Evolutionary conservation across 2,888 invertebrate species (phyloP).

Genomic region (Aspidiotus rigidus): DNA sequence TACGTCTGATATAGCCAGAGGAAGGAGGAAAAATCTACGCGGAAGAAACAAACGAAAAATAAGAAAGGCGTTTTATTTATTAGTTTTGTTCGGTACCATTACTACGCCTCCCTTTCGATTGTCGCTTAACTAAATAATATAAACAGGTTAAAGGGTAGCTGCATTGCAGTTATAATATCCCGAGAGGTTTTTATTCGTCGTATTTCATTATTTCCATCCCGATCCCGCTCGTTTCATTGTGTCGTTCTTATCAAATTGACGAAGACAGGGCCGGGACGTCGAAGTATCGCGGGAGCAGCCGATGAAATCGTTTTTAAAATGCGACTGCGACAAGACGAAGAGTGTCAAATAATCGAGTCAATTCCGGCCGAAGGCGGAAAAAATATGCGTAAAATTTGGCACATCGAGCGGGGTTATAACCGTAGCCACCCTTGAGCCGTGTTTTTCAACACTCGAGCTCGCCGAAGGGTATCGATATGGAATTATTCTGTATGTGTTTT

Average conservation of each 20-base stretch:
- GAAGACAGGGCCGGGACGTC: not conserved
- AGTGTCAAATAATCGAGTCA: slow-evolving; percentile 34
- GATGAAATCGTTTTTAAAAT: slow-evolving; percentile 30
- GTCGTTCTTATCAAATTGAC: slow-evolving; percentile 24
- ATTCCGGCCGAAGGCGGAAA: slow-evolving; percentile 28
- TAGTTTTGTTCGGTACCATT: slow-evolving; percentile 29
- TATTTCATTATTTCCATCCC: slow-evolving; percentile 29
- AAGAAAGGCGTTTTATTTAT: slow-evolving; percentile 30
- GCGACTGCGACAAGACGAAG: slow-evolving; percentile 26
- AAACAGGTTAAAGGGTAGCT: slow-evolving; percentile 34
- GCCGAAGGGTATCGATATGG: slow-evolving; percentile 4
- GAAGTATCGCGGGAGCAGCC: not conserved
- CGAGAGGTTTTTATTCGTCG: slow-evolving; percentile 33
- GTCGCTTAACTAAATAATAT: slow-evolving; percentile 33
- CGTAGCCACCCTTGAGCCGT: slow-evolving; percentile 25
- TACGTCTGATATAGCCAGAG: not conserved
- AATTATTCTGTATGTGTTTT: slow-evolving; percentile 10
- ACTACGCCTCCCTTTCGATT: slow-evolving; percentile 24
- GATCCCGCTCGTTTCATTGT: not conserved
- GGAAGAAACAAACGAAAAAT: slow-evolving; percentile 15
- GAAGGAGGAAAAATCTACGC: not conserved
- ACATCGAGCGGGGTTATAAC: slow-evolving; percentile 17
- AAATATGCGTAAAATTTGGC: slow-evolving; percentile 25
- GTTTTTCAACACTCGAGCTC: slow-evolving; percentile 20
- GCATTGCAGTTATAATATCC: slow-evolving; percentile 30